Percentiles rank a stretch among this genome's conserved stretches.
Evolutionary conservation across 2,797 vertebrate genomes (phyloP).

Genomic region (Sphenodon punctatus): DNA sequence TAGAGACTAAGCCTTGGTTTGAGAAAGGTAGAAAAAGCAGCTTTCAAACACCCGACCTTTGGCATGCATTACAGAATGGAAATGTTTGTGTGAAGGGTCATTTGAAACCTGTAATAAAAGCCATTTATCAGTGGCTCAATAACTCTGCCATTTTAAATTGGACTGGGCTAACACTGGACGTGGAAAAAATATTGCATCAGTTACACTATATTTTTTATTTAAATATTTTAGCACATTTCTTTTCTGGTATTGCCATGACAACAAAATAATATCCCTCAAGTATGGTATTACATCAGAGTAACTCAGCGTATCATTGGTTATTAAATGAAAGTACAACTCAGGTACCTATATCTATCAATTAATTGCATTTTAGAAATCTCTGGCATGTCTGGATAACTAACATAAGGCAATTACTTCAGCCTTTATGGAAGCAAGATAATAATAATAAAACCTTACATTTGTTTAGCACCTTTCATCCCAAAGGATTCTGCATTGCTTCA

Average conservation of each 20-base stretch:
- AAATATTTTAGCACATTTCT: background rate
- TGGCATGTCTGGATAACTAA: background rate
- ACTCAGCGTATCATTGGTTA: background rate
- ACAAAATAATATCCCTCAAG: background rate
- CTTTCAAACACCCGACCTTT: background rate
- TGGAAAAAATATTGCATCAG: background rate
- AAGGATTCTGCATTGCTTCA: background rate
- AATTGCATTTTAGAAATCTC: slow-evolving; percentile 1
- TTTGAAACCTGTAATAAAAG: background rate
- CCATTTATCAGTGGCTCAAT: background rate
- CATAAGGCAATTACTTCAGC: background rate
- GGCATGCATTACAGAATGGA: background rate
- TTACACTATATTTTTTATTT: background rate
- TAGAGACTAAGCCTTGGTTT: background rate
- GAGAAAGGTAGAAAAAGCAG: background rate
- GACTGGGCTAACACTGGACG: background rate
- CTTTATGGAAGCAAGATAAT: background rate
- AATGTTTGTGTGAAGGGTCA: no score
- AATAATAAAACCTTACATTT: background rate
- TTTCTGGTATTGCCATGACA: slow-evolving; percentile 8
- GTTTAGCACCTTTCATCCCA: background rate
- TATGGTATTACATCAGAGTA: background rate
- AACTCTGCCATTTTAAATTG: background rate
- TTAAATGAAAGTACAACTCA: background rate
- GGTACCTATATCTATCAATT: background rate